Conservation (phyloP, 2,113 vertebrate genomes). For the Burhinus bistriatus region DNA sequence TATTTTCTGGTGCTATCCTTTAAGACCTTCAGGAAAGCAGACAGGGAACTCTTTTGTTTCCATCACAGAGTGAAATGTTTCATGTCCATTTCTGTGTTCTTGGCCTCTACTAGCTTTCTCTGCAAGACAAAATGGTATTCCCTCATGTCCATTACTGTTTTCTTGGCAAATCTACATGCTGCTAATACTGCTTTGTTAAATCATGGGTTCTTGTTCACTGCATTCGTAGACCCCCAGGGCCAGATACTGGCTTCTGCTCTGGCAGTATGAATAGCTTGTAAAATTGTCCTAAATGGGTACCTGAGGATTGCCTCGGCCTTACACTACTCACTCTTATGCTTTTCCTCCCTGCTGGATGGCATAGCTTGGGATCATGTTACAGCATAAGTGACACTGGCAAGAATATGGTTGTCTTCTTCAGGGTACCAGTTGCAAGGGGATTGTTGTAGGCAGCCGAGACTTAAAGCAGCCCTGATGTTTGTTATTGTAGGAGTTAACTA, state of each 20-base stretch:
- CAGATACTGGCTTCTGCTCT: background rate
- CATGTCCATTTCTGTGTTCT: slow-evolving; percentile 17
- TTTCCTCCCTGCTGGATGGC: background rate
- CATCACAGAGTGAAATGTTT: background rate
- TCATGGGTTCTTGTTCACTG: background rate
- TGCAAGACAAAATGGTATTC: slow-evolving; percentile 29
- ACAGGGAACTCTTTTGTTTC: slow-evolving; percentile 31
- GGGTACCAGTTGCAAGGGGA: background rate
- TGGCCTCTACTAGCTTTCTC: slow-evolving; percentile 15
- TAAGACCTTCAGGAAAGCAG: background rate
- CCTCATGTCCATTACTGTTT: slow-evolving; percentile 1
- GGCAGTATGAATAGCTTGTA: background rate
- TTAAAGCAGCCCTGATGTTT: background rate
- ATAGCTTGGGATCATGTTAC: background rate
- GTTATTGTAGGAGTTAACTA: background rate
- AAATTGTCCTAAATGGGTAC: background rate
- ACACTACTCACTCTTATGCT: background rate
- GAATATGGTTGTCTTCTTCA: background rate
- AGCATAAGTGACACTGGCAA: background rate
- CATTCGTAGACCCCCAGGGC: background rate
- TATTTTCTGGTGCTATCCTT: background rate
- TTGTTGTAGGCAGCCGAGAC: background rate
- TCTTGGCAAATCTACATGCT: background rate
- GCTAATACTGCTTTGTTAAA: background rate
- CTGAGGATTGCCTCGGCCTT: background rate